Evolutionary conservation across 64 coral and sea anemone species (phyloP).

Genomic region (Stichodactyla helianthus): DNA sequence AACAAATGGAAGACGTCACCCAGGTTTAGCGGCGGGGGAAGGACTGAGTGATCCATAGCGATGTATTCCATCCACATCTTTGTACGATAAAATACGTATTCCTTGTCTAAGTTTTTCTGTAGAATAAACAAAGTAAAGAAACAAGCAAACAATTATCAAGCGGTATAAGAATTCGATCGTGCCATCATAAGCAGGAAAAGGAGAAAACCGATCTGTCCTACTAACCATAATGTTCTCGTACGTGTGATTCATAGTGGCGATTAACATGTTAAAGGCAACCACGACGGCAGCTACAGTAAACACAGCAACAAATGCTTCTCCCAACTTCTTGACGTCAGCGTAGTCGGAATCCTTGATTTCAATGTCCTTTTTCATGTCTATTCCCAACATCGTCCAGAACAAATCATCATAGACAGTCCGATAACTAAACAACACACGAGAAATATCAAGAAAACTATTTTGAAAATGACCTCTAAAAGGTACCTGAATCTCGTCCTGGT

Average conservation of each 20-base stretch:
- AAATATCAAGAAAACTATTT: not conserved
- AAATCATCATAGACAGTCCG: not conserved
- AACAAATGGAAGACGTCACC: not conserved
- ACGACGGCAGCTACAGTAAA: not conserved
- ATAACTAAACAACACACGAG: not conserved
- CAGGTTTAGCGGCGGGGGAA: not conserved
- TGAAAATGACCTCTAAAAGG: too few species aligned
- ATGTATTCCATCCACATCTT: slow-evolving; percentile 25
- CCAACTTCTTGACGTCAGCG: not conserved
- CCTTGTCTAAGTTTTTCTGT: not conserved
- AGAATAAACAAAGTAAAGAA: not conserved
- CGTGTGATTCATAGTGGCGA: slow-evolving; percentile 9
- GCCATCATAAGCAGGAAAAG: not conserved
- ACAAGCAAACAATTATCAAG: not conserved
- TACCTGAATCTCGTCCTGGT: too few species aligned
- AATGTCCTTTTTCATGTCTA: not conserved
- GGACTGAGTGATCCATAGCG: not conserved
- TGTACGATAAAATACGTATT: slow-evolving; percentile 19
- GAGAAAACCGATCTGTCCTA: not conserved
- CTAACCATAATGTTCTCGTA: slow-evolving; percentile 19
- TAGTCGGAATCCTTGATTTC: slow-evolving; percentile 1
- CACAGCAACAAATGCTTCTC: not conserved
- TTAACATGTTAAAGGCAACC: slow-evolving; percentile 15
- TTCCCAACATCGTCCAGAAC: slow-evolving; percentile 7
- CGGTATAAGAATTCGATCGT: too few species aligned